Conservation (phyloP, 2,888 invertebrate species). For the Hesperia comma region DNA sequence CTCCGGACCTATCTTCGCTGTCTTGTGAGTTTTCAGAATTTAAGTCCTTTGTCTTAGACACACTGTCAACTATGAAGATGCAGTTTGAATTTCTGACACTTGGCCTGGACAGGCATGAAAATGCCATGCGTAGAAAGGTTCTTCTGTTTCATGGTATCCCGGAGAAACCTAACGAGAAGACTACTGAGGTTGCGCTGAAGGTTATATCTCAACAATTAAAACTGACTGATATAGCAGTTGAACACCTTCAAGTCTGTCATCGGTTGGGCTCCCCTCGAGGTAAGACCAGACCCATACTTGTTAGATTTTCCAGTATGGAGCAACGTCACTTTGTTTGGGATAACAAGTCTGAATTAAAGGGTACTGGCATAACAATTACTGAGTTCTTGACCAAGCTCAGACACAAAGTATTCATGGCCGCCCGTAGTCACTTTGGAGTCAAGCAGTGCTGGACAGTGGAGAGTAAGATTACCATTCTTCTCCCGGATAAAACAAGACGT, state of each 20-base stretch:
- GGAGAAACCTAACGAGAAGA: not conserved
- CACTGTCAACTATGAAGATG: not conserved
- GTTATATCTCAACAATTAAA: slow-evolving; percentile 5
- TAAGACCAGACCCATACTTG: slow-evolving; percentile 4
- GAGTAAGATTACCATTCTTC: not conserved
- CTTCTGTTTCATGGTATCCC: slow-evolving; percentile 9
- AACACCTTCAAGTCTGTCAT: slow-evolving; percentile 3
- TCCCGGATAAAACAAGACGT: not conserved
- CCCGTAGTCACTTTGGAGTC: not conserved
- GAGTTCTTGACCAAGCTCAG: slow-evolving; percentile 1
- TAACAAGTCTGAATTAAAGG: not conserved
- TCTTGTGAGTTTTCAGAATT: slow-evolving; percentile 12
- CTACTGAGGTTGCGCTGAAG: not conserved
- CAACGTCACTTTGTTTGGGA: slow-evolving; percentile 2
- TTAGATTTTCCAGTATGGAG: not conserved
- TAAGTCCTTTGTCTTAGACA: not conserved
- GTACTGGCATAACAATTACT: slow-evolving; percentile 3
- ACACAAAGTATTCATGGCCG: not conserved
- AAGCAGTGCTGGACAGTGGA: slow-evolving; percentile 3
- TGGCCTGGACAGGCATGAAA: slow-evolving; percentile 10
- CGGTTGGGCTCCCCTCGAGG: not conserved
- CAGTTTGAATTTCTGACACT: not conserved
- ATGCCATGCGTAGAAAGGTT: not conserved
- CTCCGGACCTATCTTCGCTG: no score
- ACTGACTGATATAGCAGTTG: not conserved